Percentiles rank a stretch among this genome's conserved stretches.
Evolutionary conservation across 1,140 invertebrate genomes (phyloP).

Genomic region (Trachymyrmex septentrionalis): DNA sequence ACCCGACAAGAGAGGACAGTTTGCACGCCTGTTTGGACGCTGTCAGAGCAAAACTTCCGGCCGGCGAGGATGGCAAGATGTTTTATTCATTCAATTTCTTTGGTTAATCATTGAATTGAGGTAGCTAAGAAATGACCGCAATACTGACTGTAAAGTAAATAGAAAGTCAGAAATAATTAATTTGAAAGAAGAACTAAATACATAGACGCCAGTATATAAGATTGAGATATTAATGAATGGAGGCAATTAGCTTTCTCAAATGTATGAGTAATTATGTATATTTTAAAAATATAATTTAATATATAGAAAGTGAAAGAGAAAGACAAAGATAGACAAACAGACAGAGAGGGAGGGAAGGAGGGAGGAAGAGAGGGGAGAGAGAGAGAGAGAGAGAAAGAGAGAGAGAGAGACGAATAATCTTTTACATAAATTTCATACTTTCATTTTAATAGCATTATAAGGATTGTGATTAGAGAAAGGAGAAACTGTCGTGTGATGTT

Average conservation of each 20-base stretch:
- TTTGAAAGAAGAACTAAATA: neutral
- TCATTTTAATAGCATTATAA: neutral
- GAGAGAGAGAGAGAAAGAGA: neutral
- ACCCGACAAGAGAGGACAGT: constrained; percentile 93
- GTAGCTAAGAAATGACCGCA: constrained; percentile 7
- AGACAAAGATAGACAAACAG: neutral
- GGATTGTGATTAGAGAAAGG: neutral
- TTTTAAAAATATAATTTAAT: constrained; percentile 13
- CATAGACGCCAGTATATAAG: neutral
- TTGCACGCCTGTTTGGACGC: constrained; percentile 92
- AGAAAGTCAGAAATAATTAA: neutral
- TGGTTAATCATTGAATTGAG: constrained; percentile 2
- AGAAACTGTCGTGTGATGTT: neutral
- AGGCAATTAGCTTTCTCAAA: constrained; percentile 1
- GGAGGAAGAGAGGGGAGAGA: too few relatives aligned
- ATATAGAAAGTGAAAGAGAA: neutral
- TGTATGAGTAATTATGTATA: neutral
- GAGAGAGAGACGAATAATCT: neutral
- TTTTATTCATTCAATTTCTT: constrained; percentile 37
- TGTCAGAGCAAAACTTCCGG: constrained; percentile 92
- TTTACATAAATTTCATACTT: neutral
- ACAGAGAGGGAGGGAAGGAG: too few relatives aligned
- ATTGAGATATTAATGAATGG: neutral
- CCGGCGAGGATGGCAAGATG: constrained; percentile 91
- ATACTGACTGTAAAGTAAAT: neutral